A percentile compares a stretch with the other conserved stretches of the same genome.
phyloP scores from a whole-genome alignment of 1,140 invertebrate species.

The Dysdera silvatica region DNA sequence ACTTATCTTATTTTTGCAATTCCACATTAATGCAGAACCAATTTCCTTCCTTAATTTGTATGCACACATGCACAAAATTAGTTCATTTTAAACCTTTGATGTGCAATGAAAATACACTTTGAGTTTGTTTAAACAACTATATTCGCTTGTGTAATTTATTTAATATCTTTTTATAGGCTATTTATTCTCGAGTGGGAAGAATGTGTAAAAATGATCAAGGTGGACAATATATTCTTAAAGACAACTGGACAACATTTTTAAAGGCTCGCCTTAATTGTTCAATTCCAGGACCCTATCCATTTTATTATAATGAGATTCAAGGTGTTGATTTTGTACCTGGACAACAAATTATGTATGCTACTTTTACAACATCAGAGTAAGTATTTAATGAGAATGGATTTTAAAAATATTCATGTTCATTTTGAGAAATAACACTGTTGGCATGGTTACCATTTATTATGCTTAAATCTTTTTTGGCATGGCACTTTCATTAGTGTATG shows the following conservation, averaged over 20 bases:
- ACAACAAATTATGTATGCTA: conserved; percentile 78
- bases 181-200: conserved; percentile 83
- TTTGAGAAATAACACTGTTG: no score
- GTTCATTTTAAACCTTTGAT: no score
- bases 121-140: no score
- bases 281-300: conserved; percentile 79
- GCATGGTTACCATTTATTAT: no score
- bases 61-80: no score
- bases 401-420: neutral
- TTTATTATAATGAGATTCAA: conserved; percentile 91
- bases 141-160: neutral
- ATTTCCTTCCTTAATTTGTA: no score
- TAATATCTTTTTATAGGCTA: conserved; percentile 39
- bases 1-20: no score
- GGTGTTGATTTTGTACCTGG: conserved; percentile 62
- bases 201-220: conserved; percentile 89
- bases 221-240: conserved; percentile 57
- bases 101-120: no score
- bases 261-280: conserved; percentile 89
- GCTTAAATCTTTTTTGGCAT: no score
- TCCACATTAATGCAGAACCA: no score
- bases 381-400: conserved; percentile 32
- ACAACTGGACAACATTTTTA: conserved; percentile 83
- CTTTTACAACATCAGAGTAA: conserved; percentile 83
- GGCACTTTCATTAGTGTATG: no score